Evolutionary conservation across 2,888 invertebrate species (phyloP), one percentile per base, ranked within the genome.

Genomic region (Halocaridina rubra): DNA sequence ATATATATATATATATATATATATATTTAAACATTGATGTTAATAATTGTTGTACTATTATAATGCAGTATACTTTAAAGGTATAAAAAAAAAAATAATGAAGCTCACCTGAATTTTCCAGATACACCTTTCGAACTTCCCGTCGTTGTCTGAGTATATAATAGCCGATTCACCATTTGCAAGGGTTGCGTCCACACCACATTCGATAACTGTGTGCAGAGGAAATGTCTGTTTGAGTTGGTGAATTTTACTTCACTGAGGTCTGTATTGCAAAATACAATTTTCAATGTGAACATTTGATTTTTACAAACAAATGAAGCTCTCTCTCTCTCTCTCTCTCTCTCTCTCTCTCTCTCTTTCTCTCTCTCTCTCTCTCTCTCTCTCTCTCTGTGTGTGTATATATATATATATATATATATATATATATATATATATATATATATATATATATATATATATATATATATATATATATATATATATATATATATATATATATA

Each of bases 381-480:
- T 22, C 59, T 5, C 2, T 59, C 59, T 13, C 59, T 59, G 59
- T 59, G 59, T 59, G 59, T 59, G 59, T 59, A 22, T 59, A 22
- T 2, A 59, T 59, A 59, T 59, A 59, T 59, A 59, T 59, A 59
- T 59, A 59, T 59, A 59, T 59, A 59, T 59, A 59, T 59, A 59
- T 59, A 59, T 59, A 59, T 59, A 59, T 59, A 59, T 59, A 59
- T 59, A 59, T 59, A 59, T 59, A 13, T 13, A 59, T 59, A 59
- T 59, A 59, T 59, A 59, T 59, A 4, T 59, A 59, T 59, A 59
- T 59, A 59, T 59, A 59, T 59, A 59, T 59, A 59, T 59, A 59
- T 59, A 59, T 59, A 59, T 59, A 59, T 59, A 59, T 59, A 59
- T 59, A 59, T 59, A 59, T 59, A 59, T 59, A 59, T 59, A 59